Conservation (phyloP, 2,888 invertebrate genomes). For the Hyalella azteca region DNA sequence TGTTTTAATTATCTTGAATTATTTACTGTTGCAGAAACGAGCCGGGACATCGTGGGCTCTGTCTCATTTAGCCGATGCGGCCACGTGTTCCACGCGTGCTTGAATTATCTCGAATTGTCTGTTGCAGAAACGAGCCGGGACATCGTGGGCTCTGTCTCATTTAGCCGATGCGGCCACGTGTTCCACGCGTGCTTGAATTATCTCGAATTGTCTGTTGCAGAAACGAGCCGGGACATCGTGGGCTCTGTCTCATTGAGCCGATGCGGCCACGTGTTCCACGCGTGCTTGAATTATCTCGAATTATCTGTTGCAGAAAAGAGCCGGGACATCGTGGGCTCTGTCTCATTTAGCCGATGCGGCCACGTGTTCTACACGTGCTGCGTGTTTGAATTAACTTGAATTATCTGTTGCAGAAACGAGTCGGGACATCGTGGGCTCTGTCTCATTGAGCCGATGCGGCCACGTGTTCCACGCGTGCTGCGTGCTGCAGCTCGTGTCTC, state of each 20-base stretch:
- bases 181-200: slow-evolving; percentile 75
- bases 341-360: slow-evolving; percentile 75
- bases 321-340: slow-evolving; percentile 65
- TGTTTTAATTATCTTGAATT: no score
- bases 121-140: slow-evolving; percentile 60
- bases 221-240: slow-evolving; percentile 60
- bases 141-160: slow-evolving; percentile 68
- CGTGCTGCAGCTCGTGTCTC: slow-evolving; percentile 67
- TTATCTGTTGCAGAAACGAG: slow-evolving; percentile 61
- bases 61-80: slow-evolving; percentile 76
- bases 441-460: slow-evolving; percentile 75
- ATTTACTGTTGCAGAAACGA: not conserved
- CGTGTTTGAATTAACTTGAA: no score
- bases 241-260: slow-evolving; percentile 72
- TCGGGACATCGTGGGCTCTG: slow-evolving; percentile 65
- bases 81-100: no score
- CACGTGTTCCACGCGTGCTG: slow-evolving; percentile 75
- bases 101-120: no score
- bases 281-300: no score
- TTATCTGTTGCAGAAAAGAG: slow-evolving; percentile 61
- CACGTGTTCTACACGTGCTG: slow-evolving; percentile 75
- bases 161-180: slow-evolving; percentile 78
- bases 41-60: slow-evolving; percentile 64
- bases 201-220: no score
- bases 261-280: slow-evolving; percentile 81